phyloP scores from a whole-genome alignment of 2,797 vertebrate species.

The Pangasius sanitwongsei region DNA sequence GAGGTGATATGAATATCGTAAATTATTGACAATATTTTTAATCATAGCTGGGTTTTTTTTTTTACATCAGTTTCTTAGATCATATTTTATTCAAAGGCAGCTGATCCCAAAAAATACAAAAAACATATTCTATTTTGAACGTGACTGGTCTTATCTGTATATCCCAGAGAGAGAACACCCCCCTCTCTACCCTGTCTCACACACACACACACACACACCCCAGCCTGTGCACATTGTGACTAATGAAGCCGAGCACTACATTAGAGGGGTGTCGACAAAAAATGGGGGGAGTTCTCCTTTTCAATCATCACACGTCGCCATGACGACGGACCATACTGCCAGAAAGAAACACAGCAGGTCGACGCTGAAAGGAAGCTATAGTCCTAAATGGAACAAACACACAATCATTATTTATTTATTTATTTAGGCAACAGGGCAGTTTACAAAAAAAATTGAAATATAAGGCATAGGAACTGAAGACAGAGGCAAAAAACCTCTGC shows the following conservation, averaged over 20 bases:
- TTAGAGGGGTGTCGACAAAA: slow-evolving; percentile 61
- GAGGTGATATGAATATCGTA: not conserved
- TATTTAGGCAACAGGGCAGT: not conserved
- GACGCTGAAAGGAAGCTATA: slow-evolving; percentile 21
- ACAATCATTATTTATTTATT: not conserved
- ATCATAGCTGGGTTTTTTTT: not conserved
- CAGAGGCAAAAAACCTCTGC: not conserved
- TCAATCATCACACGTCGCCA: slow-evolving; percentile 50
- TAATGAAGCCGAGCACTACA: slow-evolving; percentile 74
- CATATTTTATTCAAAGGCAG: not conserved
- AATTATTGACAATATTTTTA: not conserved
- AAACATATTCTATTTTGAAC: not conserved
- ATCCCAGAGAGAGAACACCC: slow-evolving; percentile 10
- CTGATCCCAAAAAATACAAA: not conserved
- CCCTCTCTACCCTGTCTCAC: not conserved
- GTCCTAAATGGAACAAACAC: slow-evolving; percentile 30
- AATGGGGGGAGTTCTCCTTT: slow-evolving; percentile 53
- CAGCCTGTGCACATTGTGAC: slow-evolving; percentile 70
- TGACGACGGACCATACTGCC: slow-evolving; percentile 50
- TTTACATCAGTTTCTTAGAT: not conserved
- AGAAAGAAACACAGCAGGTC: slow-evolving; percentile 31
- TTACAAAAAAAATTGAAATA: not conserved
- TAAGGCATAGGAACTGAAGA: too few species aligned
- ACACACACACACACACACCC: slow-evolving; percentile 16
- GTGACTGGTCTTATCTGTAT: slow-evolving; percentile 17